Evolutionary conservation across 2,797 vertebrate species (phyloP).

Genomic region (Tamandua tetradactyla): DNA sequence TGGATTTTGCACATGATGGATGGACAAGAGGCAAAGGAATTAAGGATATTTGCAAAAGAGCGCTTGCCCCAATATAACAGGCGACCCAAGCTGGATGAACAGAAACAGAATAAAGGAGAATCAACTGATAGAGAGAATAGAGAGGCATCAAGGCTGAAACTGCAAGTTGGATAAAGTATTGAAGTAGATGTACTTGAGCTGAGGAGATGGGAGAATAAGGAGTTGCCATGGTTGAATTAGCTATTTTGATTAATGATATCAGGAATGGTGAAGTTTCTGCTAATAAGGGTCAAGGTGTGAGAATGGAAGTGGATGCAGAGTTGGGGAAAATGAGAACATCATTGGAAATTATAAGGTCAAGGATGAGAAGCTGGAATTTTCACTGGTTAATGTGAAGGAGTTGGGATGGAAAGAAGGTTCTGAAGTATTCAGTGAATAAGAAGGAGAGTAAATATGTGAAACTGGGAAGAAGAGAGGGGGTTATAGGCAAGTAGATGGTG

Average conservation of each 20-base stretch:
- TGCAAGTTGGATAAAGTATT: not conserved
- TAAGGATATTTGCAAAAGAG: not conserved
- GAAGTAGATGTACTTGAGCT: not conserved
- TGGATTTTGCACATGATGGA: not conserved
- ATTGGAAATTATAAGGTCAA: not conserved
- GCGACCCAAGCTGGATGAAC: not conserved
- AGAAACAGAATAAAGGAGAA: not conserved
- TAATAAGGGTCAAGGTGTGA: not conserved
- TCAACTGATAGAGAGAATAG: not conserved
- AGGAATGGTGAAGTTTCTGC: not conserved
- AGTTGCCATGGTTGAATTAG: not conserved
- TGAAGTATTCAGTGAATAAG: not conserved
- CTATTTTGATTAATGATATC: not conserved
- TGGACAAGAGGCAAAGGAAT: not conserved
- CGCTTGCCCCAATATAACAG: accelerated
- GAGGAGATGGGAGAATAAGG: not conserved
- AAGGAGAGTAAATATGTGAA: not conserved
- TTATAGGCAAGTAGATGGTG: not conserved
- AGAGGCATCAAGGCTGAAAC: no score
- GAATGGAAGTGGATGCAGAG: not conserved
- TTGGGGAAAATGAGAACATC: not conserved
- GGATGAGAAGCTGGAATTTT: not conserved
- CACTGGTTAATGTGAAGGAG: not conserved
- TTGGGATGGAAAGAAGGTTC: not conserved
- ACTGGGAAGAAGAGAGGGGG: not conserved